Base-by-base conservation (phyloP, 2,113 vertebrate species). In the Microcebus jonahi region DNA sequence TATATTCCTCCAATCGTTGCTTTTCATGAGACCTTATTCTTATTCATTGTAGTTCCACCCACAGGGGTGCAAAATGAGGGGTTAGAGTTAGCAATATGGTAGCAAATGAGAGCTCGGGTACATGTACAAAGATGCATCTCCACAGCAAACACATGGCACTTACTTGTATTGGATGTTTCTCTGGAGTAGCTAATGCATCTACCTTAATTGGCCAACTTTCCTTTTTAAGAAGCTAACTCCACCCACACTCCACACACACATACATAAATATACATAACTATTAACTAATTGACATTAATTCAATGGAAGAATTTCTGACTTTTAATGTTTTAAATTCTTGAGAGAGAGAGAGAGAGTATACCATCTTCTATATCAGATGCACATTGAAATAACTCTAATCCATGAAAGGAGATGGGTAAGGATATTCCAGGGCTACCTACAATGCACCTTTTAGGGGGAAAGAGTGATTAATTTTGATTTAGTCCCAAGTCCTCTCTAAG, bases 21-120 rank as follows among this genome's bases (percentile, higher is more conserved):
- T 79, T 93, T 88, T 80, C 53, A 77, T 75, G n/a, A 94, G 36
- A 80, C 21, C n/a, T 80, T 67, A n/a, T n/a, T 84, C 23, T 94
- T 86, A 13, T 87, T 14, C 12, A 68, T 8, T 42, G 15, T 31
- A 36, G 21, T n/a, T 67, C 53, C 80, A 29, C 31, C 27, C 68
- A 75, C 68, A 80, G 63, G 14, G 34, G 42, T 15, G 3, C 20
- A 42, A 55, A 34, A 57, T 17, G 65, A 85, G 18, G n/a, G 14
- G 50, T 83, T 36, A 75, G 31, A 96, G 42, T 48, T 53, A 79
- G 88, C 42, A 81, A 65, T 8, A 9, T 21, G 82, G n/a, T 36
- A 13, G 0, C 42, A 92, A 61, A 27, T 1, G 39, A 95, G 42
- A 59, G 39, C 27, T 6, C 48, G n/a, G 23, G 2, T 29, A n/a